phyloP scores from a whole-genome alignment of 2,888 invertebrate species.

The Parochlus steinenii region DNA sequence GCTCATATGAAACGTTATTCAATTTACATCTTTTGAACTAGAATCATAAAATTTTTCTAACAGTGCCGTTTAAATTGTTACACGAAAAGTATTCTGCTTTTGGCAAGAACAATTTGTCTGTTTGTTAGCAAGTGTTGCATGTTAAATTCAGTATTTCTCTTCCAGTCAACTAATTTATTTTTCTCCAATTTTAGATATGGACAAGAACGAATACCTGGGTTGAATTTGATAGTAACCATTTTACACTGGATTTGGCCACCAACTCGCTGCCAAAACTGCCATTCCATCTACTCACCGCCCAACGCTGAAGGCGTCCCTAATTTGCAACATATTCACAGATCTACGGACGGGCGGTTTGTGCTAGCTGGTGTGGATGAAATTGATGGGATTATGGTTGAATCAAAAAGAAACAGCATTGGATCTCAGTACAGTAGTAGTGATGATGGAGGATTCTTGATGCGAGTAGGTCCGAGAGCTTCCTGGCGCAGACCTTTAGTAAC shows the following conservation, averaged over 20 bases:
- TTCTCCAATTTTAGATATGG: slow-evolving; percentile 48
- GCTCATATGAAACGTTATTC: too few species aligned
- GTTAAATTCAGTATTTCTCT: not conserved
- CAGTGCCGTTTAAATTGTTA: too few species aligned
- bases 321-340: slow-evolving; percentile 50
- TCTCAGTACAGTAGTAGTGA: slow-evolving; percentile 49
- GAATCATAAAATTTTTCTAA: too few species aligned
- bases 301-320: slow-evolving; percentile 29
- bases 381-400: slow-evolving; percentile 19
- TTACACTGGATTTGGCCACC: slow-evolving; percentile 63
- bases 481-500: slow-evolving; percentile 48
- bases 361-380: slow-evolving; percentile 31
- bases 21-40: too few species aligned
- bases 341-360: slow-evolving; percentile 60
- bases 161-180: slow-evolving; percentile 6
- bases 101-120: slow-evolving; percentile 2
- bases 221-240: slow-evolving; percentile 53
- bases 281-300: slow-evolving; percentile 29
- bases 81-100: not conserved
- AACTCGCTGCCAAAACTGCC: slow-evolving; percentile 44
- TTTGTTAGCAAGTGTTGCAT: not conserved
- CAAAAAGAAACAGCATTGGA: slow-evolving; percentile 35
- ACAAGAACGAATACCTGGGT: slow-evolving; percentile 89
- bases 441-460: slow-evolving; percentile 69
- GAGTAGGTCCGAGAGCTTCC: slow-evolving; percentile 36